These are phyloP conservation scores for Neodiprion virginianus DNA, from an alignment of 1,140 invertebrate genomes.

Conservation along the genomic window DNA sequence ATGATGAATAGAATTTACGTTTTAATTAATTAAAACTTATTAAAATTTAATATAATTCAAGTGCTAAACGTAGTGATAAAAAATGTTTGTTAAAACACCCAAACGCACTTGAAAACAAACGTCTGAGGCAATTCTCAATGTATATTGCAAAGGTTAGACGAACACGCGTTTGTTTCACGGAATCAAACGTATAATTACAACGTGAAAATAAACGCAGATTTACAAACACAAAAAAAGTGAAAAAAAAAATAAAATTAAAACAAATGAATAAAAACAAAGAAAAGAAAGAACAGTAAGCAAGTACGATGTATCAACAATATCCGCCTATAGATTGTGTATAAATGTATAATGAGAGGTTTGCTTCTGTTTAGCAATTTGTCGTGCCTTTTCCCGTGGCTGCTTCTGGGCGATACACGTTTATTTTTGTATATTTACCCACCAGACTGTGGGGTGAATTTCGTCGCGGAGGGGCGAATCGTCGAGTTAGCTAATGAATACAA, in stretches of 20 bases:
- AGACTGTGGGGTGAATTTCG: not conserved
- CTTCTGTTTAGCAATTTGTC: constrained; percentile 56
- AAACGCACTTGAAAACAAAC: no score
- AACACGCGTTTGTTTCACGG: no score
- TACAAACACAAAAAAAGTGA: not conserved
- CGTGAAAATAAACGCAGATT: no score
- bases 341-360: constrained; percentile 25
- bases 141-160: no score
- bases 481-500: not conserved
- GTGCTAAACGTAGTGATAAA: no score
- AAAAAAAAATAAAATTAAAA: constrained; percentile 1
- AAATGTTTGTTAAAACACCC: no score
- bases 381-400: constrained; percentile 58
- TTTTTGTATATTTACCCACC: constrained; percentile 49
- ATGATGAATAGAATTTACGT: not conserved
- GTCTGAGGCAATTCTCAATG: no score
- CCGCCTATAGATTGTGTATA: not conserved
- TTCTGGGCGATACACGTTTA: constrained; percentile 53
- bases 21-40: no score
- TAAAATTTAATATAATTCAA: no score
- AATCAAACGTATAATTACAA: no score
- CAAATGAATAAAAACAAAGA: not conserved
- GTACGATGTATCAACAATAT: constrained; percentile 2
- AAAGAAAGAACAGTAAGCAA: not conserved
- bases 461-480: constrained; percentile 33